Evolutionary conservation across 2,797 vertebrate species (phyloP).

Genomic region (Falco columbarius): DNA sequence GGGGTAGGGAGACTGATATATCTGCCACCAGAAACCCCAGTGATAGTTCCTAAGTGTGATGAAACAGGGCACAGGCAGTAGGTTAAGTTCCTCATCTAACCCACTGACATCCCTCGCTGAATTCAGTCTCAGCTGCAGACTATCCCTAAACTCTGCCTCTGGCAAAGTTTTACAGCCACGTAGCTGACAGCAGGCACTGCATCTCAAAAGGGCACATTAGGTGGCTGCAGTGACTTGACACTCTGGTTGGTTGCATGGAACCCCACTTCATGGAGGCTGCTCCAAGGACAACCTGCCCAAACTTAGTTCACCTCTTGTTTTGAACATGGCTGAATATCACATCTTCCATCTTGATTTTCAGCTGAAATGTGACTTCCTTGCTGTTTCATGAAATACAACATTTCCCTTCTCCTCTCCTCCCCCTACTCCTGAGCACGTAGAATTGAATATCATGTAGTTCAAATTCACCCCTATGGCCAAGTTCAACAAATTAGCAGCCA

Average conservation of each 20-base stretch:
- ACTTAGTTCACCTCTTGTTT: background rate
- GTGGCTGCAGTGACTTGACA: background rate
- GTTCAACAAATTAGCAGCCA: constrained; percentile 83
- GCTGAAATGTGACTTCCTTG: constrained; percentile 57
- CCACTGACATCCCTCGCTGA: background rate
- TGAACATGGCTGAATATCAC: background rate
- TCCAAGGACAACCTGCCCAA: background rate
- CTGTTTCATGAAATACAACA: background rate
- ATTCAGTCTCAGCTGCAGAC: background rate
- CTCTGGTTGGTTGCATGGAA: background rate
- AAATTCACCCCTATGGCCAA: constrained; percentile 70
- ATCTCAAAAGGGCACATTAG: background rate
- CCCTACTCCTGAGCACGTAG: constrained; percentile 6
- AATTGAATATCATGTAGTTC: constrained; percentile 53
- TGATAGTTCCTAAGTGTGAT: background rate
- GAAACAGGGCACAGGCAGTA: background rate
- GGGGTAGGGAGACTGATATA: background rate
- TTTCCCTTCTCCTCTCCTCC: background rate
- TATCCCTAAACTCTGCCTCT: background rate
- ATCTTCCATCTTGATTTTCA: constrained; percentile 24
- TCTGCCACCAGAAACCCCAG: background rate
- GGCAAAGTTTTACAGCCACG: background rate
- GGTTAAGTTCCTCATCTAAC: background rate
- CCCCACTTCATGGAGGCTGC: background rate
- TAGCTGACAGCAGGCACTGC: background rate